These are phyloP conservation scores for Aspidiotus destructor DNA, from an alignment of 2,888 invertebrate genomes.

Conservation along the genomic window DNA sequence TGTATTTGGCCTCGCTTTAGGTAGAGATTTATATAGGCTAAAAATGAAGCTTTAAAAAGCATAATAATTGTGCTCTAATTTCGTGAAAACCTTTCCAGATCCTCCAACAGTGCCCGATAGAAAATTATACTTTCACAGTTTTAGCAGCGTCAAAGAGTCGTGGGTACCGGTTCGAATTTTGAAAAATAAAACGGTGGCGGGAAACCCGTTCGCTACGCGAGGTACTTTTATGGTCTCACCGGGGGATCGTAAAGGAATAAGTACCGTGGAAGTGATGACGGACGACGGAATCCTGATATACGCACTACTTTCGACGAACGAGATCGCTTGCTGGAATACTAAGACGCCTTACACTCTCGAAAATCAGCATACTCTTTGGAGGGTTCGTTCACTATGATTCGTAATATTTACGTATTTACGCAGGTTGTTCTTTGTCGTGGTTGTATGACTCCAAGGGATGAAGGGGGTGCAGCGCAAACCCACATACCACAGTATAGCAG, in stretches of 20 bases:
- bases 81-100: conserved; percentile 34
- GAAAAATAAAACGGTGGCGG: conserved; percentile 43
- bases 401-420: too few relatives aligned
- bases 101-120: conserved; percentile 44
- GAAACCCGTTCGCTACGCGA: not conserved
- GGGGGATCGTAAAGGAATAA: conserved; percentile 54
- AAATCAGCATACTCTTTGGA: conserved; percentile 37
- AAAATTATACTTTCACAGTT: conserved; percentile 58
- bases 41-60: not conserved
- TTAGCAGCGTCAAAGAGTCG: conserved; percentile 57
- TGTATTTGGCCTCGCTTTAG: conserved; percentile 56
- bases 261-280: conserved; percentile 52
- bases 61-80: not conserved
- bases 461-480: too few relatives aligned
- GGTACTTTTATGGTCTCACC: conserved; percentile 48
- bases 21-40: conserved; percentile 38
- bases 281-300: conserved; percentile 41
- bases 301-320: conserved; percentile 41
- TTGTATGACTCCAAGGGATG: too few relatives aligned
- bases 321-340: conserved; percentile 43
- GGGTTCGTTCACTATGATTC: conserved; percentile 35
- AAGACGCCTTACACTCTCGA: conserved; percentile 36
- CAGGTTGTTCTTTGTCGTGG: too few relatives aligned
- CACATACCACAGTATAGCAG: too few relatives aligned
- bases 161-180: conserved; percentile 53